A percentile compares a stretch with the other conserved stretches of the same genome.
These are phyloP conservation scores for Terrapene triunguis DNA, from an alignment of 2,113 vertebrate species.

Conservation along the genomic window DNA sequence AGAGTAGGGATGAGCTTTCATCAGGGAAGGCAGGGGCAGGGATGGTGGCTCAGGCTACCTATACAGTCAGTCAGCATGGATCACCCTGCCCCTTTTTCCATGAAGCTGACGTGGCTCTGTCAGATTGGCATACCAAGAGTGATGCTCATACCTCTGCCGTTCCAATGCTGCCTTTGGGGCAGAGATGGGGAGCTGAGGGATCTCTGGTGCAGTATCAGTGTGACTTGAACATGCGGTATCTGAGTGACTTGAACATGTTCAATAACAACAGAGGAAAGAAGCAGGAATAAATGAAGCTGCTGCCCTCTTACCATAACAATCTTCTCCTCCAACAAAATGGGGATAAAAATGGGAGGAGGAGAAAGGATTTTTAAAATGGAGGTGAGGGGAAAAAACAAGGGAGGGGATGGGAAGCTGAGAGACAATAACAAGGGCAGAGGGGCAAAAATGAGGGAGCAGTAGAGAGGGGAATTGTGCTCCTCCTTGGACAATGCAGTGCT, in stretches of 20 bases:
- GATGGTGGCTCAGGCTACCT: background rate
- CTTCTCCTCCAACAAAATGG: background rate
- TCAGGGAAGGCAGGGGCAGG: constrained; percentile 17
- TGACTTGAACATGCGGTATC: background rate
- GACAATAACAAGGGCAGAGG: background rate
- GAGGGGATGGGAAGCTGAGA: background rate
- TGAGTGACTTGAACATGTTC: background rate
- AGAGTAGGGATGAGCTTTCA: constrained; percentile 38
- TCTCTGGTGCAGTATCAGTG: background rate
- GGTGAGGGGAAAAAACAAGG: no score
- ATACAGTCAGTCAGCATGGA: background rate
- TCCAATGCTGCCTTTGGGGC: background rate
- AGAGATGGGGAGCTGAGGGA: background rate
- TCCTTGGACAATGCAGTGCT: background rate
- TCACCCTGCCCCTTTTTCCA: background rate
- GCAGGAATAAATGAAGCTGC: background rate
- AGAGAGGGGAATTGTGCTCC: background rate
- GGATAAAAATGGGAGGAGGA: background rate
- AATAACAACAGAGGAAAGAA: background rate
- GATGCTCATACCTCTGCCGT: background rate
- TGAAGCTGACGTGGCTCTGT: background rate
- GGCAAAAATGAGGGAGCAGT: background rate
- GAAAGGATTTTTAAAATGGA: no score
- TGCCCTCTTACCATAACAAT: background rate
- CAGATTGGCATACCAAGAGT: background rate